These are phyloP conservation scores for Acomys russatus DNA, from an alignment of 2,797 vertebrate species.

Conservation along the genomic window DNA sequence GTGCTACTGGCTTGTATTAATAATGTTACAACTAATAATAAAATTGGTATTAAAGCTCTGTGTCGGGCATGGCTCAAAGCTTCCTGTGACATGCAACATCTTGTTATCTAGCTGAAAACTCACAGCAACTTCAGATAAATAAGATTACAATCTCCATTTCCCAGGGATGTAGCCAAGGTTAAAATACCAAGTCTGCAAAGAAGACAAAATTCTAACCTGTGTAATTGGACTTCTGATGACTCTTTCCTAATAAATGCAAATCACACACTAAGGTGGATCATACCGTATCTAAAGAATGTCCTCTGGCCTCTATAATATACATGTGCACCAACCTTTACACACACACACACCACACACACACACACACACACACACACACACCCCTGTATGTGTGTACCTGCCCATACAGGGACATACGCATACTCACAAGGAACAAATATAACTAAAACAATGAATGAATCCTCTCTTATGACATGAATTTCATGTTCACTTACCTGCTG, in stretches of 20 bases:
- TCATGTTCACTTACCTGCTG: neutral
- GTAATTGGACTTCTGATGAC: constrained; percentile 63
- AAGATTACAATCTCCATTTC: neutral
- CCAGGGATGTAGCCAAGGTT: constrained; percentile 59
- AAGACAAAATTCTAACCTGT: constrained; percentile 18
- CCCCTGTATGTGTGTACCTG: neutral
- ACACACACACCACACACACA: neutral
- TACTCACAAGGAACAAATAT: neutral
- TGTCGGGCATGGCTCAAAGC: neutral
- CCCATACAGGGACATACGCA: neutral
- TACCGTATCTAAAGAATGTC: neutral
- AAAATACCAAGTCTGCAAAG: constrained; percentile 55
- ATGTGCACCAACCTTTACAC: neutral
- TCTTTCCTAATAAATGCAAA: constrained; percentile 22
- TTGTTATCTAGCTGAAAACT: constrained; percentile 19
- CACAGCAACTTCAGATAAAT: neutral
- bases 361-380: neutral
- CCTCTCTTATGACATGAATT: neutral
- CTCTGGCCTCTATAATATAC: neutral
- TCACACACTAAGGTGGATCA: neutral
- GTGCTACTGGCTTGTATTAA: constrained; percentile 7
- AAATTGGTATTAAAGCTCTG: constrained; percentile 29
- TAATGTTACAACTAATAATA: constrained; percentile 48
- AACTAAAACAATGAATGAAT: neutral
- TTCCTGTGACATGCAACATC: neutral